Percentiles rank a stretch among this genome's conserved stretches.
Conservation (phyloP, 2,113 vertebrate genomes). For the Pheucticus melanocephalus region DNA sequence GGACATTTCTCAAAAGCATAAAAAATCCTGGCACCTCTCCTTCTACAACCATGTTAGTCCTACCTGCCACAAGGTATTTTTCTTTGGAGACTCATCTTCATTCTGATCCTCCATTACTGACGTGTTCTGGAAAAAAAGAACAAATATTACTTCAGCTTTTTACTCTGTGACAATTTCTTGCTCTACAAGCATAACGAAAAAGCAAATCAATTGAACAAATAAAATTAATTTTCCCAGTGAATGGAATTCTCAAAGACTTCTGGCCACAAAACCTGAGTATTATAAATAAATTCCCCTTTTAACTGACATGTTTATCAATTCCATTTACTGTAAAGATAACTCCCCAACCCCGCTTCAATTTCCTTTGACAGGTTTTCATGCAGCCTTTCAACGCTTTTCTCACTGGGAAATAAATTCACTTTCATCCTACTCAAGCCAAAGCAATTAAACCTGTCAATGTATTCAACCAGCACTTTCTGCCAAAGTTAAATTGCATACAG, state of each 20-base stretch:
- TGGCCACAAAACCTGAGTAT: constrained; percentile 8
- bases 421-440: constrained; percentile 53
- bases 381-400: constrained; percentile 45
- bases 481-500: constrained; percentile 22
- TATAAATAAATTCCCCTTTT: constrained; percentile 27
- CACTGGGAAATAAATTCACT: constrained; percentile 63
- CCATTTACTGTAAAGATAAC: constrained; percentile 56
- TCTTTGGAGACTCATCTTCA: constrained; percentile 97
- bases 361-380: constrained; percentile 58
- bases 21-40: not conserved
- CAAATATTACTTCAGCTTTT: constrained; percentile 49
- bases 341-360: constrained; percentile 32
- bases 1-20: not conserved
- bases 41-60: not conserved
- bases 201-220: not conserved
- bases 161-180: constrained; percentile 9
- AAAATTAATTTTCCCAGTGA: constrained; percentile 33
- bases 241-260: not conserved
- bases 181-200: constrained; percentile 10
- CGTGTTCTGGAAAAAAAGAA: constrained; percentile 79
- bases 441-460: constrained; percentile 62
- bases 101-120: constrained; percentile 97
- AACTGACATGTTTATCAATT: constrained; percentile 57
- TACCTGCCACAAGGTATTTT: constrained; percentile 95
- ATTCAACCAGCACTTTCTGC: constrained; percentile 51